Percentiles rank a stretch among this genome's conserved stretches.
Evolutionary conservation across 2,888 invertebrate species (phyloP).

Genomic region (Plusia festucae): DNA sequence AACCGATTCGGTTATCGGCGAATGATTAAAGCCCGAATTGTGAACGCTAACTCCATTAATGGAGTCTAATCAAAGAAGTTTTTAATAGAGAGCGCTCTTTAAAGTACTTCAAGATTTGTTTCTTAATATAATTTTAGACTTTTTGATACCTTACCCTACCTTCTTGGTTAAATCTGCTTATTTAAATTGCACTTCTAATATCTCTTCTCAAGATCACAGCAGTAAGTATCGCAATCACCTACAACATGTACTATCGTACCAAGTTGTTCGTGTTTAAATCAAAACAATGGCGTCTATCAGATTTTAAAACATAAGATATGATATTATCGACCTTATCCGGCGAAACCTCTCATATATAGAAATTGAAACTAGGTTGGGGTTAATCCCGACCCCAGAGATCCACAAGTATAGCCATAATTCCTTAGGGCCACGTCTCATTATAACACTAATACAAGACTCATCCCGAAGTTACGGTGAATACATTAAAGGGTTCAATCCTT

Average conservation of each 20-base stretch:
- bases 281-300: constrained; percentile 51
- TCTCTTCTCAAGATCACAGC: background rate
- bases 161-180: constrained; percentile 18
- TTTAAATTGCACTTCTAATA: constrained; percentile 10
- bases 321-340: constrained; percentile 71
- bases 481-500: constrained; percentile 90
- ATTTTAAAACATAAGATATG: constrained; percentile 64
- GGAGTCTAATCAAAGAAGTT: constrained; percentile 62
- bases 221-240: background rate
- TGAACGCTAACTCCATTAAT: constrained; percentile 64
- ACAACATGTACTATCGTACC: background rate
- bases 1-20: constrained; percentile 63
- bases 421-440: constrained; percentile 89
- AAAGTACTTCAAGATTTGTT: constrained; percentile 61
- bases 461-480: constrained; percentile 89
- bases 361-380: constrained; percentile 86
- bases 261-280: constrained; percentile 36
- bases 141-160: constrained; percentile 39
- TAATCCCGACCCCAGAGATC: constrained; percentile 82
- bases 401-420: constrained; percentile 88
- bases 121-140: constrained; percentile 57
- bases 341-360: constrained; percentile 81
- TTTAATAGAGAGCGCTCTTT: constrained; percentile 59
- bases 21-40: constrained; percentile 58
- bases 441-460: constrained; percentile 90